These are phyloP conservation scores for Drosophila mercatorum DNA, from an alignment of 2,888 invertebrate genomes.

Conservation along the genomic window DNA sequence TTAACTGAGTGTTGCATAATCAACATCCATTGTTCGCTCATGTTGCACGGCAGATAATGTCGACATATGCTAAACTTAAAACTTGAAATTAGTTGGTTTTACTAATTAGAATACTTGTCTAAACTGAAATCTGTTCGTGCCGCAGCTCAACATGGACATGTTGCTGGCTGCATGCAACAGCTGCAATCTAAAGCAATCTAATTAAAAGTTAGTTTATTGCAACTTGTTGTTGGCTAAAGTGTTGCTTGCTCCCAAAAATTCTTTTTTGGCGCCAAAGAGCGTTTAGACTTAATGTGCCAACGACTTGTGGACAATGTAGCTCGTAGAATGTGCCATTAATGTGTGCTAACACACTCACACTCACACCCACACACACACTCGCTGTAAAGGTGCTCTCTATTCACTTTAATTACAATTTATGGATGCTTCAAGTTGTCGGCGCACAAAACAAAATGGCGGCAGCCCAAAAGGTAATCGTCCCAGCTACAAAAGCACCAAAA, in stretches of 20 bases:
- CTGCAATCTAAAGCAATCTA: conserved; percentile 65
- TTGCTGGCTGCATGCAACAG: conserved; percentile 55
- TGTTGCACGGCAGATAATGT: not conserved
- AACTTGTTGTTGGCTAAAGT: conserved; percentile 64
- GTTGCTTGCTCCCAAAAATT: conserved; percentile 31
- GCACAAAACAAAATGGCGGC: conserved; percentile 58
- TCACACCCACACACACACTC: conserved; percentile 7
- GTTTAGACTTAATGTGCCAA: conserved; percentile 1
- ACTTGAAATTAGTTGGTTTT: not conserved
- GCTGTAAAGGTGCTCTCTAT: conserved; percentile 29
- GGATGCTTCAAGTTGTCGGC: conserved; percentile 61
- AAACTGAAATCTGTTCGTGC: not conserved
- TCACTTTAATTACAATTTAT: conserved; percentile 74
- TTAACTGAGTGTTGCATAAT: not conserved
- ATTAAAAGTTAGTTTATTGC: conserved; percentile 69
- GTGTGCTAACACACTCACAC: conserved; percentile 5
- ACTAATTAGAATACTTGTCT: conserved; percentile 10
- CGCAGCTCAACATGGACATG: not conserved
- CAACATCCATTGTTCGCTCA: not conserved
- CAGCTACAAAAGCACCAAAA: conserved; percentile 23
- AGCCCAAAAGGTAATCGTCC: conserved; percentile 47
- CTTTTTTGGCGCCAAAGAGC: conserved; percentile 54
- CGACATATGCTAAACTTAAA: not conserved
- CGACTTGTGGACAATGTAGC: conserved; percentile 7
- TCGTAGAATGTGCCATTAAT: conserved; percentile 2